These are phyloP conservation scores for Vesta saturnalis DNA, from an alignment of 2,888 invertebrate species.

Conservation along the genomic window DNA sequence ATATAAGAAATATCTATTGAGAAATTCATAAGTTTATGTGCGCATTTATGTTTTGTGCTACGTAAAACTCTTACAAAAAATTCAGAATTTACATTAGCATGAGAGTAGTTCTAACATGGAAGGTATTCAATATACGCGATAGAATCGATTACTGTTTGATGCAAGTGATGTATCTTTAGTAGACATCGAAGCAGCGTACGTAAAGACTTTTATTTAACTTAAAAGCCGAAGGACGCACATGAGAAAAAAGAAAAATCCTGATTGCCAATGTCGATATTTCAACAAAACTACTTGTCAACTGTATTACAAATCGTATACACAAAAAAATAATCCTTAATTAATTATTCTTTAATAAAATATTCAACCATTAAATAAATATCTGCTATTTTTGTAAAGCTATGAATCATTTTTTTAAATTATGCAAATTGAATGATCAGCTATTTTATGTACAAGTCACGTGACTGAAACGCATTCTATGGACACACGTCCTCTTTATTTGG, in stretches of 20 bases:
- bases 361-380: too few species aligned
- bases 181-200: conserved; percentile 26
- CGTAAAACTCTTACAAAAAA: not conserved
- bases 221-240: conserved; percentile 19
- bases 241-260: conserved; percentile 16
- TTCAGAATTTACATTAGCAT: too few species aligned
- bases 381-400: too few species aligned
- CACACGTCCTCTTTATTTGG: conserved; percentile 47
- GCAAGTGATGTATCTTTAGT: conserved; percentile 29
- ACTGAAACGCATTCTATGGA: conserved; percentile 35
- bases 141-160: conserved; percentile 31
- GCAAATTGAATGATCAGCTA: conserved; percentile 25
- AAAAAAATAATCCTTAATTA: too few species aligned
- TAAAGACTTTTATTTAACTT: conserved; percentile 29
- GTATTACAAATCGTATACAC: not conserved
- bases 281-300: conserved; percentile 17
- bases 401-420: too few species aligned
- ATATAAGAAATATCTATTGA: too few species aligned
- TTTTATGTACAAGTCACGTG: conserved; percentile 26
- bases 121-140: conserved; percentile 27
- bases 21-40: too few species aligned
- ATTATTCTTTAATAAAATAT: too few species aligned
- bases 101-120: conserved; percentile 35
- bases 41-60: too few species aligned
- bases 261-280: conserved; percentile 22